Conservation (phyloP, 2,113 vertebrate species). For the Oceanodroma tethys region DNA sequence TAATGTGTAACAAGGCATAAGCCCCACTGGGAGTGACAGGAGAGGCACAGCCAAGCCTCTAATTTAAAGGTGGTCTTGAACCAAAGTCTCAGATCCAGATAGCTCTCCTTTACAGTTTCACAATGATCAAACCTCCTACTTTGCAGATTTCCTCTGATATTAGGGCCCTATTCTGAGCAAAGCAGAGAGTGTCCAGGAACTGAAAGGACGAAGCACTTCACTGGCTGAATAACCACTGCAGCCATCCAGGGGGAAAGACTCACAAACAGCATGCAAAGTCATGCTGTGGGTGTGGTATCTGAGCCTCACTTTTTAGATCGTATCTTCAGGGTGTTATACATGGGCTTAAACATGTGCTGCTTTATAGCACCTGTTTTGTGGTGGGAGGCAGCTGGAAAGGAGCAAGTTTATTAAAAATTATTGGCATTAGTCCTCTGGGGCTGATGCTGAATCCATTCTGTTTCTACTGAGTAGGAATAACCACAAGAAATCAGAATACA, state of each 20-base stretch:
- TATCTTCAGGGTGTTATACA: not conserved
- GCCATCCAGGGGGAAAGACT: not conserved
- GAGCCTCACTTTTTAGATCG: not conserved
- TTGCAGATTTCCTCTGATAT: not conserved
- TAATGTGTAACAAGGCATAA: not conserved
- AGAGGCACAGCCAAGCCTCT: not conserved
- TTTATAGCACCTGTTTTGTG: not conserved
- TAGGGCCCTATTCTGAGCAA: not conserved
- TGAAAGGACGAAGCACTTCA: not conserved
- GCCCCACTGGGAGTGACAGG: not conserved
- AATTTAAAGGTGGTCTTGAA: not conserved
- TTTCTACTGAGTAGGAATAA: not conserved
- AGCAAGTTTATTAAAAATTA: not conserved
- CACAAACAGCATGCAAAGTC: not conserved
- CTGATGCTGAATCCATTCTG: not conserved
- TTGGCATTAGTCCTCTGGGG: not conserved
- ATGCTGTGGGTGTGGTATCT: not conserved
- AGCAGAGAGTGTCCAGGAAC: not conserved
- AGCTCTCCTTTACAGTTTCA: not conserved
- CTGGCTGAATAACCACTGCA: not conserved
- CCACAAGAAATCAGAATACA: not conserved
- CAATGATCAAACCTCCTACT: not conserved
- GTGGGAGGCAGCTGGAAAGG: not conserved
- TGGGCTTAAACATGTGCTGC: not conserved
- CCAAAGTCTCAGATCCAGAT: not conserved